phyloP scores from a whole-genome alignment of 2,888 invertebrate genomes.

The Seira sanloemensis region DNA sequence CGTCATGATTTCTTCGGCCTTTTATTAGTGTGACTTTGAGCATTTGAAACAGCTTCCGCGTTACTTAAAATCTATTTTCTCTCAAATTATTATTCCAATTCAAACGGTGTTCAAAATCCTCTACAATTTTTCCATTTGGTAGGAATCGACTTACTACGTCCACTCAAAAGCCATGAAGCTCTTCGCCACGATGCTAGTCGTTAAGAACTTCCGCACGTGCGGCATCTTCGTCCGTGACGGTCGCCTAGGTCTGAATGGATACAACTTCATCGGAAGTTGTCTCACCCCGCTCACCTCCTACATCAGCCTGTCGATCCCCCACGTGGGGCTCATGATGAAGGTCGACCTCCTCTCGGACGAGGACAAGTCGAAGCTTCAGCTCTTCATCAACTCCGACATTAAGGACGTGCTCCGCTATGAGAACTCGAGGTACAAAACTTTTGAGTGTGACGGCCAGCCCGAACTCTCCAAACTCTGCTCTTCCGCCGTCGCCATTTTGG shows the following conservation, averaged over 20 bases:
- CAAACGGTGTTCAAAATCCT: no score
- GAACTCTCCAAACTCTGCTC: constrained; percentile 58
- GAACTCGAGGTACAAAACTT: constrained; percentile 59
- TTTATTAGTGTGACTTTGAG: no score
- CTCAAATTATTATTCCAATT: no score
- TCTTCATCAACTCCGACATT: constrained; percentile 69
- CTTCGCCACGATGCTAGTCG: constrained; percentile 76
- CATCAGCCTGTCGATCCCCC: constrained; percentile 79
- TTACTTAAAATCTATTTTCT: no score
- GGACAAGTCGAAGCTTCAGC: constrained; percentile 64
- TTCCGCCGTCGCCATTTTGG: constrained; percentile 60
- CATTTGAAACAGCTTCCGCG: no score
- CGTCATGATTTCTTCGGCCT: no score
- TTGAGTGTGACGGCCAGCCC: constrained; percentile 45
- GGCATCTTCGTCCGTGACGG: constrained; percentile 79
- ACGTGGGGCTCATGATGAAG: constrained; percentile 79
- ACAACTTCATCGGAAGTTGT: constrained; percentile 79
- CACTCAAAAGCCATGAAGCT: constrained; percentile 79
- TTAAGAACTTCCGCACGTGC: constrained; percentile 78
- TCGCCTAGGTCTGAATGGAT: constrained; percentile 79
- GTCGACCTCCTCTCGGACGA: constrained; percentile 77
- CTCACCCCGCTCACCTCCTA: constrained; percentile 79
- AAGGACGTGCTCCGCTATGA: constrained; percentile 68
- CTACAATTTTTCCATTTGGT: background rate
- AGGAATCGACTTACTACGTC: constrained; percentile 78